These are phyloP conservation scores for Herpailurus yagouaroundi DNA, from an alignment of 2,113 vertebrate species.

Conservation along the genomic window DNA sequence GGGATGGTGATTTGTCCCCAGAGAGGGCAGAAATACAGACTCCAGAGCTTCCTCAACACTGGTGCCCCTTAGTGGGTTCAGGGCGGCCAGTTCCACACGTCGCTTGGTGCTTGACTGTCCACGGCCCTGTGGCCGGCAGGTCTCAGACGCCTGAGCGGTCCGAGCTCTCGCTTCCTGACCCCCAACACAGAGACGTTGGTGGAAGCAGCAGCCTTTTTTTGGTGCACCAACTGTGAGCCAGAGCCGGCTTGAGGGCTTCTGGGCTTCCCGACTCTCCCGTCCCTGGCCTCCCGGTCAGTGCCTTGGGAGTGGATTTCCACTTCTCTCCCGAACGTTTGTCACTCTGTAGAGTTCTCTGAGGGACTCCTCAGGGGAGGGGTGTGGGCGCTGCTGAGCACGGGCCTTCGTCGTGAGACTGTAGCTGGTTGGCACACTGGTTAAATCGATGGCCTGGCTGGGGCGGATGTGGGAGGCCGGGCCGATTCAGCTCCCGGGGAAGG, in stretches of 20 bases:
- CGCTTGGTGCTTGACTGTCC: background rate
- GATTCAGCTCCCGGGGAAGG: background rate
- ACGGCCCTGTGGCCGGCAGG: background rate
- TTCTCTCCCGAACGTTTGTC: background rate
- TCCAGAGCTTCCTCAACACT: background rate
- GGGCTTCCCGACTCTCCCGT: background rate
- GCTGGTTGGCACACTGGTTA: background rate
- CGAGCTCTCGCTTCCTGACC: background rate
- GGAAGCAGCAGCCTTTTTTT: background rate
- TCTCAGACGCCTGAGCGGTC: background rate
- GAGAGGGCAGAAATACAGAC: background rate
- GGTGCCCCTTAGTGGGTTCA: background rate
- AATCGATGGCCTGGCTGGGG: background rate
- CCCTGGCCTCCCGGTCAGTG: too few species aligned
- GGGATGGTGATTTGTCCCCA: background rate
- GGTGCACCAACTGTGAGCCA: background rate
- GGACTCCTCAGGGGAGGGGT: background rate
- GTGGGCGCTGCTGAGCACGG: background rate
- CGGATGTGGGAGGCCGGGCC: background rate
- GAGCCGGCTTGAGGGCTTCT: too few species aligned
- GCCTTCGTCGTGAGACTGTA: background rate
- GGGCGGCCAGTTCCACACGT: background rate
- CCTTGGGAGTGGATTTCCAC: background rate
- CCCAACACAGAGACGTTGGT: too few species aligned
- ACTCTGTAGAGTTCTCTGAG: background rate